Percentiles rank a stretch among this genome's conserved stretches.
Conservation (phyloP, 2,113 vertebrate species). For the Anhinga anhinga region DNA sequence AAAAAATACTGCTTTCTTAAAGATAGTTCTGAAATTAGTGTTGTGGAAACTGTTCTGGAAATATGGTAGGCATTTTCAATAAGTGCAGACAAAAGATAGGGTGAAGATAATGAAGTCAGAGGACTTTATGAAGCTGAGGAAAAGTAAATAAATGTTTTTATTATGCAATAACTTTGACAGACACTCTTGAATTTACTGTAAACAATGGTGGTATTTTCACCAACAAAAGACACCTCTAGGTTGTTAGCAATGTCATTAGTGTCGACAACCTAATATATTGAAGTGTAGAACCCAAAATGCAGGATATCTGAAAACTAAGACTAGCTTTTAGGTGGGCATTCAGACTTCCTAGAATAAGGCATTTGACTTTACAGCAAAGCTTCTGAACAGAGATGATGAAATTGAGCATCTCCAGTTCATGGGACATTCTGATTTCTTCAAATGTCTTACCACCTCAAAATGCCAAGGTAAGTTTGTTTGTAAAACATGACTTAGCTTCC, state of each 20-base stretch:
- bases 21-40: not conserved
- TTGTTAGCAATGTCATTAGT: not conserved
- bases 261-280: not conserved
- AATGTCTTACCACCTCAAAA: not conserved
- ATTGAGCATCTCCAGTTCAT: not conserved
- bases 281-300: not conserved
- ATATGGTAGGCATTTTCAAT: not conserved
- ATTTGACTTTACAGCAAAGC: not conserved
- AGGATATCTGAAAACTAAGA: not conserved
- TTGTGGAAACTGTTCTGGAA: not conserved
- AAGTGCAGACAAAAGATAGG: not conserved
- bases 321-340: not conserved
- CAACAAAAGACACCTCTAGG: not conserved
- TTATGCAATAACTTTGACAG: not conserved
- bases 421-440: not conserved
- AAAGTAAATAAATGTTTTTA: not conserved
- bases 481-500: not conserved
- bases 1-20: not conserved
- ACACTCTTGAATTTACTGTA: not conserved
- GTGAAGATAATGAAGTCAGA: not conserved
- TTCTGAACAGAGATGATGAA: not conserved
- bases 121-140: not conserved
- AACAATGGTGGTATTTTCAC: not conserved
- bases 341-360: not conserved
- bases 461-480: not conserved